Evolutionary conservation across 2,797 vertebrate genomes (phyloP).

Genomic region (Sebastes kiyomatsui): DNA sequence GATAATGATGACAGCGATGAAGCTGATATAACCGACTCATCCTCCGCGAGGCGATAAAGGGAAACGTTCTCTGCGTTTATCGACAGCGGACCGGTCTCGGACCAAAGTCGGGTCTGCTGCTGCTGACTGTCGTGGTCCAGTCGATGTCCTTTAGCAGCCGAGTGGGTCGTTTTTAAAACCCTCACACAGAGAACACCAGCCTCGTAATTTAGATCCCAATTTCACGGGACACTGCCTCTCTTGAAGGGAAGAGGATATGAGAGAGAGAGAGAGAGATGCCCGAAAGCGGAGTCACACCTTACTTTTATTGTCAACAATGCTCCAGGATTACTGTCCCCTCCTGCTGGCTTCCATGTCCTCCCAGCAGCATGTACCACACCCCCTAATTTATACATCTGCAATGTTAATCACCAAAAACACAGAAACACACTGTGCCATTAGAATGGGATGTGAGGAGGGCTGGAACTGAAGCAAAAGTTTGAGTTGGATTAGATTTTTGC

Average conservation of each 20-base stretch:
- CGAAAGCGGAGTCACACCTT: conserved; percentile 82
- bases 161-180: conserved; percentile 65
- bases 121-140: conserved; percentile 57
- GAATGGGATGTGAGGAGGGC: background rate
- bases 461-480: background rate
- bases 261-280: conserved; percentile 60
- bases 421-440: background rate
- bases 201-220: conserved; percentile 91
- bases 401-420: conserved; percentile 34
- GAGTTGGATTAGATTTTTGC: background rate
- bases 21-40: conserved; percentile 46
- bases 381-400: conserved; percentile 16
- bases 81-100: conserved; percentile 5
- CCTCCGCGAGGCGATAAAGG: conserved; percentile 31
- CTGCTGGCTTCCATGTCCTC: conserved; percentile 2
- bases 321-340: conserved; percentile 54
- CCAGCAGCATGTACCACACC: conserved; percentile 2
- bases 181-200: conserved; percentile 69
- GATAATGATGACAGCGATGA: conserved; percentile 60
- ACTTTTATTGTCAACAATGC: conserved; percentile 67
- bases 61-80: conserved; percentile 35
- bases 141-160: conserved; percentile 51
- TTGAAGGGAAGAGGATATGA: conserved; percentile 82
- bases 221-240: conserved; percentile 94
- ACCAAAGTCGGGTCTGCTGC: conserved; percentile 36